Evolutionary conservation across 2,113 vertebrate genomes (phyloP).

Genomic region (Agapornis roseicollis): DNA sequence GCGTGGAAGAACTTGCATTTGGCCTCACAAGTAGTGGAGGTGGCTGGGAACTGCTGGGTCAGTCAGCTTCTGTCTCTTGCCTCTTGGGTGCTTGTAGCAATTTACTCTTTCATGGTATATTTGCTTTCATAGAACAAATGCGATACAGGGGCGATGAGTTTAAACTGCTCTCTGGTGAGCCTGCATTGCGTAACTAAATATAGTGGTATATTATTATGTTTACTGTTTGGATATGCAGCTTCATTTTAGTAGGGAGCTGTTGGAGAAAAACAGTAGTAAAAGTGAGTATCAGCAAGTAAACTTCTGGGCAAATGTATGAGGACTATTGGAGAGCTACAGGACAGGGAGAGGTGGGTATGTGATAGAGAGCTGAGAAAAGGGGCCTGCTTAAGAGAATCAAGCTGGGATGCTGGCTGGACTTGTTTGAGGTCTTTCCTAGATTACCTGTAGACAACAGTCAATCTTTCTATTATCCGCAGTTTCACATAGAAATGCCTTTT

Average conservation of each 20-base stretch:
- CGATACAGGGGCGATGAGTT: neutral
- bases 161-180: neutral
- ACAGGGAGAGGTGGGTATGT: neutral
- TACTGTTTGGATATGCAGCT: neutral
- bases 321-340: neutral
- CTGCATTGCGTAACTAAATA: neutral
- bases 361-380: neutral
- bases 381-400: neutral
- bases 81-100: neutral
- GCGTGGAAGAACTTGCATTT: neutral
- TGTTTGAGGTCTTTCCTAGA: neutral
- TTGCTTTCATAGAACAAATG: neutral
- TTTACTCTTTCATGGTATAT: neutral
- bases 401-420: neutral
- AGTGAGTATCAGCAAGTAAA: neutral
- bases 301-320: neutral
- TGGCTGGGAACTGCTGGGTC: neutral
- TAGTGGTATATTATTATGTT: accelerated
- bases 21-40: neutral
- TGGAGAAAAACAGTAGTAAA: neutral
- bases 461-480: neutral
- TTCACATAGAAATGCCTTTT: neutral
- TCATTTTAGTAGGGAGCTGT: neutral
- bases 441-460: neutral
- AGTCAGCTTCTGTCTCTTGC: neutral